A percentile compares a stretch with the other conserved stretches of the same genome.
These are phyloP conservation scores for Tethya wilhelma DNA, from an alignment of 37 sponge, comb jelly and placozoan species.

Conservation along the genomic window DNA sequence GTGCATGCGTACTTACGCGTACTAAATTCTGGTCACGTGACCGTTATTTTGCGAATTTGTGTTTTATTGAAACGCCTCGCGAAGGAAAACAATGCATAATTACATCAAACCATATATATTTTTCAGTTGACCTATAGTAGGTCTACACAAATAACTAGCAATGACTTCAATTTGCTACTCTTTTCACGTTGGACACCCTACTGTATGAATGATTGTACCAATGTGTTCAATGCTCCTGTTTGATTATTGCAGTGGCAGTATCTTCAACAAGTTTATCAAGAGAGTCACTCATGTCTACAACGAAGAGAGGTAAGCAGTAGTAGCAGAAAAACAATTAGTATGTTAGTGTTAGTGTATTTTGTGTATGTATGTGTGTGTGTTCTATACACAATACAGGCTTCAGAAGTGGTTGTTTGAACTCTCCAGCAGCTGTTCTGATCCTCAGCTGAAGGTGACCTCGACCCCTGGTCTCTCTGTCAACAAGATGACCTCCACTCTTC, in stretches of 20 bases:
- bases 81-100: too few relatives aligned
- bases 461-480: conserved; percentile 35
- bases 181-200: too few relatives aligned
- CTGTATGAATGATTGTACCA: too few relatives aligned
- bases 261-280: conserved; percentile 43
- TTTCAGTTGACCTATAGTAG: too few relatives aligned
- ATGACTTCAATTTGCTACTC: too few relatives aligned
- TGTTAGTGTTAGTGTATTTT: background rate
- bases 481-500: conserved; percentile 8
- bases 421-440: conserved; percentile 26
- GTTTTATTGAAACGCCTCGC: too few relatives aligned
- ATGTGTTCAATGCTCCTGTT: too few relatives aligned
- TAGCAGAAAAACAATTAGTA: background rate
- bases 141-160: too few relatives aligned
- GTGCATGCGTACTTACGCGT: too few relatives aligned
- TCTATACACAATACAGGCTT: conserved; percentile 17
- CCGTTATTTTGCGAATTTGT: too few relatives aligned
- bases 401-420: conserved; percentile 53
- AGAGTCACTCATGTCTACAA: conserved; percentile 55
- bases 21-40: too few relatives aligned
- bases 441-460: conserved; percentile 34
- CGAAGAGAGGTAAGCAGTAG: conserved; percentile 40
- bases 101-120: too few relatives aligned
- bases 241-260: conserved; percentile 7
- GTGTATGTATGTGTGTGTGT: background rate